phyloP scores from a whole-genome alignment of 1,140 invertebrate genomes.

The Aricia agestis region DNA sequence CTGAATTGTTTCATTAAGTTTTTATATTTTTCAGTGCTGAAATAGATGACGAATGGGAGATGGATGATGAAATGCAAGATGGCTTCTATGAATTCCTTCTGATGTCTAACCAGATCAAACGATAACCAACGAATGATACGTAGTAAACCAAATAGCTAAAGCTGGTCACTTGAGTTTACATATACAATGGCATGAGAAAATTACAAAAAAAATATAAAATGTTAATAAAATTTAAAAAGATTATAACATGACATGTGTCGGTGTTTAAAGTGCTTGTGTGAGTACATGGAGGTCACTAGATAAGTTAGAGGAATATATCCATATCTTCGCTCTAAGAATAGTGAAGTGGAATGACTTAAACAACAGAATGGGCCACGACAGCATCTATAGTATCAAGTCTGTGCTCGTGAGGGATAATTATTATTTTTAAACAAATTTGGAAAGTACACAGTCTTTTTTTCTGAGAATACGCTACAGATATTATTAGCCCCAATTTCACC shows the following conservation, averaged over 20 bases:
- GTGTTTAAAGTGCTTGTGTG: slow-evolving; percentile 20
- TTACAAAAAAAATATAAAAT: slow-evolving; percentile 59
- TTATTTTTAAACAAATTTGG: too few species aligned
- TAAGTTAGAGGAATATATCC: slow-evolving; percentile 12
- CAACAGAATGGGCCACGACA: not conserved
- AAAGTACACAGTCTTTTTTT: not conserved
- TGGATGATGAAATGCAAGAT: slow-evolving; percentile 72
- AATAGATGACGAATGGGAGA: slow-evolving; percentile 70
- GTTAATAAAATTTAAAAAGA: slow-evolving; percentile 54
- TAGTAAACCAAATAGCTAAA: slow-evolving; percentile 30
- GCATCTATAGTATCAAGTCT: not conserved
- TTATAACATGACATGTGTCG: slow-evolving; percentile 32
- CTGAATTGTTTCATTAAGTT: not conserved
- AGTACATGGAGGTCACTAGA: not conserved
- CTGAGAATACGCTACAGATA: not conserved
- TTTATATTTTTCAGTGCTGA: slow-evolving; percentile 57
- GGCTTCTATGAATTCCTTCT: slow-evolving; percentile 73
- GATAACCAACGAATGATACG: slow-evolving; percentile 42
- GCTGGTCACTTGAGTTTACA: slow-evolving; percentile 45
- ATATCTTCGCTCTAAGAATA: slow-evolving; percentile 5
- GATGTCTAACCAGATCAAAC: slow-evolving; percentile 74
- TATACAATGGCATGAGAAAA: slow-evolving; percentile 48
- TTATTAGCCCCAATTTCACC: too few species aligned
- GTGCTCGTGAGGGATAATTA: not conserved
- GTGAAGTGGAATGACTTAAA: not conserved